Evolutionary conservation across 2,797 vertebrate species (phyloP), one percentile per base, ranked within the genome.

Genomic region (Clarias laeviceps): DNA sequence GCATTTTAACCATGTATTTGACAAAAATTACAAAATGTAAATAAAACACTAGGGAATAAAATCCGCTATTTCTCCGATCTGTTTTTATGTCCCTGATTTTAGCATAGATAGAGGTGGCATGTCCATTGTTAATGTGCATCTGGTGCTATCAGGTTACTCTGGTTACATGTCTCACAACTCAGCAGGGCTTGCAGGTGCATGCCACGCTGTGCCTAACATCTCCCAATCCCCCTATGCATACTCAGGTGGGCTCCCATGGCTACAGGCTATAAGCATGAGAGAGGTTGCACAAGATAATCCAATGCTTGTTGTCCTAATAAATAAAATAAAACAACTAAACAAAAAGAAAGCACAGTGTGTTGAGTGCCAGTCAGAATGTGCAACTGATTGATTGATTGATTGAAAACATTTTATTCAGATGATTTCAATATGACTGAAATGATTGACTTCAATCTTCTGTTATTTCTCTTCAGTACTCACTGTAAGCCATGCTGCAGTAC

Each of bases 401-500:
- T 54, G 37, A 54, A 73, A 50, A 54, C 24, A 7, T n/a, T 15
- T 22, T 9, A 72, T 50, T 74, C 24, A 27, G 70, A 74, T 50
- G 17, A 74, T 29, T 74, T 32, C 11, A 76, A 27, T 76, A 32
- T 22, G 22, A 59, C 27, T 57, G 32, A n/a, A 77, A 79, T 78
- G 2, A 69, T 29, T 87, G 64, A 94, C 93, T 73, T 37, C 64
- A 50, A 12, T 50, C 2, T 50, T n/a, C 34, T 22, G 93, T 93
- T 94, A 92, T 95, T 90, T 95, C 93, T 95, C 86, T 86, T 80
- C 62, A 98, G 98, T 90, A 97, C 97, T 90, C 90, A 92, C 83
- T 96, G 95, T 92, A 90, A 93, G 88, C 94, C 95, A 24, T 96
- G 95, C 96, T 99, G 98, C 95, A 96, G 96, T 95, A 95, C 95